These are phyloP conservation scores for Sthenelais limicola DNA, from an alignment of 2,888 invertebrate species.

Conservation along the genomic window DNA sequence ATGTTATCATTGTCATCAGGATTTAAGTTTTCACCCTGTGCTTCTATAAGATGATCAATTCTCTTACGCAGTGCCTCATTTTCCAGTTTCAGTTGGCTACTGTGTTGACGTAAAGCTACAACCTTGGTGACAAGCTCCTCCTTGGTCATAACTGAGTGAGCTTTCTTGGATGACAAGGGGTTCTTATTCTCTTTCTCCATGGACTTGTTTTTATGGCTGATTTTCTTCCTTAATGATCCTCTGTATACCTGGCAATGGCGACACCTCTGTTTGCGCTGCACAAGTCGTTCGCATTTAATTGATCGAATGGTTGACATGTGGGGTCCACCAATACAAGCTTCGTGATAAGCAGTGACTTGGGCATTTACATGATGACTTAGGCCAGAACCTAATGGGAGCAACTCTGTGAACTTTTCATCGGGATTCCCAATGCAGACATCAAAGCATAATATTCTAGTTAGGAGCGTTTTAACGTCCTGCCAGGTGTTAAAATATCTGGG, in stretches of 20 bases:
- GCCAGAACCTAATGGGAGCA: neutral
- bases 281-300: neutral
- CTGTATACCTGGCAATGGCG: neutral
- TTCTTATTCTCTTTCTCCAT: no score
- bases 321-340: no score
- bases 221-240: conserved; percentile 7
- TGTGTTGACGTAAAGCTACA: no score
- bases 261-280: neutral
- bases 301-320: neutral
- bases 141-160: no score
- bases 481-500: neutral
- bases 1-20: neutral
- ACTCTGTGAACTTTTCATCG: neutral
- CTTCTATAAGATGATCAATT: neutral
- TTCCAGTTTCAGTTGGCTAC: no score
- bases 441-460: neutral
- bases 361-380: neutral
- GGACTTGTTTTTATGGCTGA: no score
- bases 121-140: no score
- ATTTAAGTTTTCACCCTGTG: neutral
- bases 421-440: neutral
- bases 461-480: neutral
- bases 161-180: no score
- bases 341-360: no score
- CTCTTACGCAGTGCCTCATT: no score